Percentiles rank a stretch among this genome's conserved stretches.
Conservation (phyloP, 1,140 invertebrate species). For the Leguminivora glycinivorella region DNA sequence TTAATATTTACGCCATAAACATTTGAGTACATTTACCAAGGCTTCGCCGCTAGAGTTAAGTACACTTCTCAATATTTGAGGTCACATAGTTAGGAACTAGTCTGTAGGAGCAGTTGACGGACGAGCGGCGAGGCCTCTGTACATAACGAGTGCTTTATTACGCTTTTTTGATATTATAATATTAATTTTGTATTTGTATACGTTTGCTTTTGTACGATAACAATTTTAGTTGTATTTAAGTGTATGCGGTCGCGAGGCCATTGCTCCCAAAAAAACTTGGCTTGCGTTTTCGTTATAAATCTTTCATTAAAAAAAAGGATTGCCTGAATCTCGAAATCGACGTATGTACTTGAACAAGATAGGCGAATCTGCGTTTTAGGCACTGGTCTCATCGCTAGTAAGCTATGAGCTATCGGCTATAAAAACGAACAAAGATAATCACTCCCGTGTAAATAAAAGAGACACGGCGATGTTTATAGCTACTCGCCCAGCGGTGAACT, state of each 20-base stretch:
- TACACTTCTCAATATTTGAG: conserved; percentile 8
- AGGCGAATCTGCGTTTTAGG: too few relatives aligned
- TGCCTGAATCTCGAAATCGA: too few relatives aligned
- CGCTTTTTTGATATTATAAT: conserved; percentile 70
- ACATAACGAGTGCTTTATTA: conserved; percentile 74
- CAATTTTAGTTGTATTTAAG: conserved; percentile 37
- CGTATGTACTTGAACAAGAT: too few relatives aligned
- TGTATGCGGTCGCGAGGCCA: conserved; percentile 14
- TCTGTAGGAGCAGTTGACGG: not conserved
- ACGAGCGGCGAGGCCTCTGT: conserved; percentile 45
- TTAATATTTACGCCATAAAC: conserved; percentile 26
- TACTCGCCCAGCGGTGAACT: too few relatives aligned
- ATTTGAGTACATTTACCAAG: conserved; percentile 24
- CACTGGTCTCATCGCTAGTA: too few relatives aligned
- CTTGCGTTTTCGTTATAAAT: not conserved
- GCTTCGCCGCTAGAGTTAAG: not conserved
- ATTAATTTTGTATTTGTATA: conserved; percentile 53
- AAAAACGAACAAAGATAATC: too few relatives aligned
- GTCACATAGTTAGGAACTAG: conserved; percentile 13
- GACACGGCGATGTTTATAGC: too few relatives aligned
- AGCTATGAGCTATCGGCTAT: too few relatives aligned
- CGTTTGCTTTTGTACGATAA: conserved; percentile 54
- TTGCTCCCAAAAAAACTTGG: conserved; percentile 19
- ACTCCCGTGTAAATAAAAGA: too few relatives aligned
- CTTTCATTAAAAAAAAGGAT: not conserved